Evolutionary conservation across 37 sponge, comb jelly and placozoan species (phyloP), one percentile per base, ranked within the genome.

Genomic region (Bolinopsis microptera): DNA sequence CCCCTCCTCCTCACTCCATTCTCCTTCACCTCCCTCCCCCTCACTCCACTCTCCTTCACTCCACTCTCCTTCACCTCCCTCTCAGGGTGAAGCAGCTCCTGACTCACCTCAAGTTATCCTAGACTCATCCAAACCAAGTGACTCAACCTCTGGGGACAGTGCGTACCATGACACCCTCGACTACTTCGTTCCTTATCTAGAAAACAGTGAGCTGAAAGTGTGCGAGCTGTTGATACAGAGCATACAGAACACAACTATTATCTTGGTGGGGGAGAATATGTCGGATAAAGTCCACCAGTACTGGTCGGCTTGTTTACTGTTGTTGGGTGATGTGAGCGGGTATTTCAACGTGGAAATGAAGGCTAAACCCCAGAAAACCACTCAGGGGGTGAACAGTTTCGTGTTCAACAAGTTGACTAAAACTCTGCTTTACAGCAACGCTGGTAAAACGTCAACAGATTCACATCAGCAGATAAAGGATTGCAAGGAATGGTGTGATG

Each of bases 201-300:
- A 13, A 16, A 41, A 16, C 18, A n/a, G 26, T 3, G 90, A 86
- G n/a, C 26, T 38, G 13, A 41, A 3, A 48, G 61, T 24, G 30
- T 86, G 35, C 31, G 90, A 86, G 90, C 25, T 86, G 90, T 30
- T 86, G 8, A 41, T 86, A 5, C 90, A 36, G n/a, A 86, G 30
- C 61, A 13, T 40, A 16, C 0, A 22, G 0, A 86, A 86, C 32
- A 86, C 90, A 0, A 86, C 90, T 24, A 27, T 86, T 30, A 41
- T 86, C 5, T 3, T 86, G 0, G 3, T 86, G 9, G 90, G 90
- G 18, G 36, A 86, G 61, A 40, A 86, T 30, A 39, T 86, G 61
- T 35, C 41, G 13, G 35, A 13, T 2, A 39, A 38, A 0, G 31
- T 86, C 1, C 26, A 86, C 30, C 2, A 38, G n/a, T 38, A 36